phyloP scores from a whole-genome alignment of 2,888 invertebrate species.

The Coenonympha arcania region DNA sequence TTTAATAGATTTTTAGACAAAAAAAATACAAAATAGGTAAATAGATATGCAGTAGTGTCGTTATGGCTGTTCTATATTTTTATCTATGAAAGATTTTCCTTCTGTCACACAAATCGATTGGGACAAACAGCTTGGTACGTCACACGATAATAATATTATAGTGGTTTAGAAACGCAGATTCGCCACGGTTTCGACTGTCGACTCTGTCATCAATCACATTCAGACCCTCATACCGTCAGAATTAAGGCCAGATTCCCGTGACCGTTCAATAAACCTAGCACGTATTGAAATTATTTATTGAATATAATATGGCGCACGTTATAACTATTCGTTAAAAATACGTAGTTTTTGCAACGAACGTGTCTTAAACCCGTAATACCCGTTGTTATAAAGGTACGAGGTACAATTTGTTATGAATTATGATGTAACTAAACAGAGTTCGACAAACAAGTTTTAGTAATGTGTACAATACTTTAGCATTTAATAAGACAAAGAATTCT shows the following conservation, averaged over 20 bases:
- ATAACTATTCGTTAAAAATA: not conserved
- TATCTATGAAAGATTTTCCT: no score
- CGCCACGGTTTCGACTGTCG: constrained; percentile 9
- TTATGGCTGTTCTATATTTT: no score
- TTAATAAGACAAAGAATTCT: no score
- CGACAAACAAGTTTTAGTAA: no score
- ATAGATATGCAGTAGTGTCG: no score
- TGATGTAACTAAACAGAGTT: no score
- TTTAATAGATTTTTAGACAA: no score
- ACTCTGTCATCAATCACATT: not conserved
- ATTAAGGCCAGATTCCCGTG: not conserved
- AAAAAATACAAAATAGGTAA: no score
- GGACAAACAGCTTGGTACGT: constrained; percentile 17
- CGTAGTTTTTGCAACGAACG: constrained; percentile 2
- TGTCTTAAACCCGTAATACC: not conserved
- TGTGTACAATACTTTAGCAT: no score
- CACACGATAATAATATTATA: constrained; percentile 21
- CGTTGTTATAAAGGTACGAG: no score
- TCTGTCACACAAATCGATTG: not conserved
- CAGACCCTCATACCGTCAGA: not conserved
- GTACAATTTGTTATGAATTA: constrained; percentile 1
- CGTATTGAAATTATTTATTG: constrained; percentile 11
- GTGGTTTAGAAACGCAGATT: constrained; percentile 18
- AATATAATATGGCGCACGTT: constrained; percentile 8
- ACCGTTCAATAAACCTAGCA: not conserved